A percentile compares a stretch with the other conserved stretches of the same genome.
Evolutionary conservation across 2,797 vertebrate genomes (phyloP).

Genomic region (Acipenser oxyrinchus): DNA sequence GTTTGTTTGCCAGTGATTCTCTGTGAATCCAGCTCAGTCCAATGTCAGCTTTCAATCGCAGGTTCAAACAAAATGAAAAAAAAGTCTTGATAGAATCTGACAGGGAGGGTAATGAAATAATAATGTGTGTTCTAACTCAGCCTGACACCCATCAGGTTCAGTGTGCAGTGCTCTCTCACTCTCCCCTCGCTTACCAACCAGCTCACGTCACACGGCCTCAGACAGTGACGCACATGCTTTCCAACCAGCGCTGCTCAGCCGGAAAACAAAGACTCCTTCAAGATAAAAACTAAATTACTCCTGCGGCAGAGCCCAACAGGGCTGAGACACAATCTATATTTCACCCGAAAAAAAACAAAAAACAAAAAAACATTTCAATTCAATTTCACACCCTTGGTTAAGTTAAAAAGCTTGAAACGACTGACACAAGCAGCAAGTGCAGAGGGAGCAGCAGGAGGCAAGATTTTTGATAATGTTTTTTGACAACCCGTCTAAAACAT

Average conservation of each 20-base stretch:
- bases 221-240: constrained; percentile 31
- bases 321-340: constrained; percentile 28
- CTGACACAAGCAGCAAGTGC: too few species aligned
- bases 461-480: too few species aligned
- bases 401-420: background rate
- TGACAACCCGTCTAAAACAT: too few species aligned
- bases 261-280: constrained; percentile 39
- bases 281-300: constrained; percentile 34
- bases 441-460: too few species aligned
- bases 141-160: background rate
- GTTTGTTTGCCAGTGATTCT: too few species aligned
- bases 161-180: background rate
- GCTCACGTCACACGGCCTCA: constrained; percentile 37
- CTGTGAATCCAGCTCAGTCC: background rate
- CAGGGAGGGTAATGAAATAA: background rate
- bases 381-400: background rate
- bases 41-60: background rate
- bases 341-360: constrained; percentile 11
- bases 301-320: constrained; percentile 31
- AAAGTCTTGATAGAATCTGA: background rate
- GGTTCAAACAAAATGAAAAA: background rate
- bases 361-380: background rate
- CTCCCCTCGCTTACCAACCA: constrained; percentile 14
- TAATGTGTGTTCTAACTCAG: background rate
- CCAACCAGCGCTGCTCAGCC: constrained; percentile 34